Base-by-base conservation (phyloP, 2,797 vertebrate species). In the Muraenolepis orangiensis region DNA sequence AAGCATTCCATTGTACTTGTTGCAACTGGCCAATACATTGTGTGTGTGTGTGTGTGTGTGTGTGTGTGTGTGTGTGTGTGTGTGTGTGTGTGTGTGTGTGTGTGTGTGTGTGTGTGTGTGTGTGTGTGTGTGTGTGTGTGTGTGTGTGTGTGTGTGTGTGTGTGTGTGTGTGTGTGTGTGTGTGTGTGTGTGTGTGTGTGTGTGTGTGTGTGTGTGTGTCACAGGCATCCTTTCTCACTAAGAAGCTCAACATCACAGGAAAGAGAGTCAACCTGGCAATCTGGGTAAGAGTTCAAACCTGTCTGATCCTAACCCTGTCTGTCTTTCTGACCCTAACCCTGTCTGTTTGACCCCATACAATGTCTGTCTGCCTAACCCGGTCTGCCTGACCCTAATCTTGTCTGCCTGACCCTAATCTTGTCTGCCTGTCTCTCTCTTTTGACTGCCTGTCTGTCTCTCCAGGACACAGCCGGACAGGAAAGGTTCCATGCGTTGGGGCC, bases 391-490 rank as follows among this genome's bases (percentile, higher is more conserved):
- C 1, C 67, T 69, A 18, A 11, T 26, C 14, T 8, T 73, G 10
- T 31, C 28, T 7, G 2, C 12, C 10, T 51, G 16, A 26, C 12
- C n/a, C 13, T 64, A 16, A 18, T 7, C 69, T 26, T 16, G 4
- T 40, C 6, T 68, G 16, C 7, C 5, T 69, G 8, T 23, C 28
- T 36, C 75, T 85, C 71, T n/a, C n/a, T n/a, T n/a, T n/a, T n/a
- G n/a, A n/a, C n/a, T n/a, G n/a, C n/a, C n/a, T n/a, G n/a, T 13
- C 5, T 69, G 8, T 23, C 28, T 36, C 75, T 85, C 71, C 92
- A 99, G 98, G 98, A 99, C 91, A 99, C 98, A 30, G 98, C 98
- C 11, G 98, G 98, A 69, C 98, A 99, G 93, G 98, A 99, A 91
- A 93, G 98, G 74, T 99, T 99, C 75, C 98, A 99, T 72, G 98